phyloP scores from a whole-genome alignment of 2,797 vertebrate genomes.

The Sebastes reedi region DNA sequence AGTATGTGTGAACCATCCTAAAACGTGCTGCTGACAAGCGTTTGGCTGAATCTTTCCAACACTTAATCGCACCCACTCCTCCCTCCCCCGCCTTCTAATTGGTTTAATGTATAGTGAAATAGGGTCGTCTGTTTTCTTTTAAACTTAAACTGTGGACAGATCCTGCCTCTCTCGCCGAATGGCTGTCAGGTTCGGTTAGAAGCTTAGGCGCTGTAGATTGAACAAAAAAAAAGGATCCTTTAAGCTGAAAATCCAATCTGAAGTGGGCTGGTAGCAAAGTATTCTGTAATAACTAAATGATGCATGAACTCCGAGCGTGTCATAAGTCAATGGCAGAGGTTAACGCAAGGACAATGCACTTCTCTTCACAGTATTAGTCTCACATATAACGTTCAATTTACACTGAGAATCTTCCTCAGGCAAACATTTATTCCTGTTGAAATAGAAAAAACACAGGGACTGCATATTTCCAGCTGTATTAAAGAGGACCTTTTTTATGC shows the following conservation, averaged over 20 bases:
- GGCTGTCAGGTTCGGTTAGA: slow-evolving; percentile 67
- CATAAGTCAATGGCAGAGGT: slow-evolving; percentile 57
- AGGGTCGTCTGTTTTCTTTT: slow-evolving; percentile 64
- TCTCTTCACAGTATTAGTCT: slow-evolving; percentile 29
- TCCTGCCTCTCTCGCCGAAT: slow-evolving; percentile 53
- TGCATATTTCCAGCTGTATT: not conserved
- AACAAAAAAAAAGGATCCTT: slow-evolving; percentile 71
- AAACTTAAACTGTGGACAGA: slow-evolving; percentile 63
- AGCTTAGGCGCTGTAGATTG: slow-evolving; percentile 59
- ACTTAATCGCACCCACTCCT: slow-evolving; percentile 16
- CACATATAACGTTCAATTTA: slow-evolving; percentile 27
- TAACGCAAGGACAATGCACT: slow-evolving; percentile 43
- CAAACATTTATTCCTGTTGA: slow-evolving; percentile 19
- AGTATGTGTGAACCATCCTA: slow-evolving; percentile 37
- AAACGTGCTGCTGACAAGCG: slow-evolving; percentile 56
- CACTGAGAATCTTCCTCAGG: not conserved
- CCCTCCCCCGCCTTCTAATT: slow-evolving; percentile 53
- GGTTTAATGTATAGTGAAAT: slow-evolving; percentile 80
- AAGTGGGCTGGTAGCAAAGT: slow-evolving; percentile 55
- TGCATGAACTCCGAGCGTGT: slow-evolving; percentile 56
- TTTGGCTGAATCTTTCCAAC: slow-evolving; percentile 55
- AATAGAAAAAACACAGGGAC: not conserved
- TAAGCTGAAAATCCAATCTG: slow-evolving; percentile 75
- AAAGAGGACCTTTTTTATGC: not conserved
- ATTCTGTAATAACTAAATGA: slow-evolving; percentile 71